Base-by-base conservation (phyloP, 2,113 vertebrate genomes). In the Corythornis vintsioides region DNA sequence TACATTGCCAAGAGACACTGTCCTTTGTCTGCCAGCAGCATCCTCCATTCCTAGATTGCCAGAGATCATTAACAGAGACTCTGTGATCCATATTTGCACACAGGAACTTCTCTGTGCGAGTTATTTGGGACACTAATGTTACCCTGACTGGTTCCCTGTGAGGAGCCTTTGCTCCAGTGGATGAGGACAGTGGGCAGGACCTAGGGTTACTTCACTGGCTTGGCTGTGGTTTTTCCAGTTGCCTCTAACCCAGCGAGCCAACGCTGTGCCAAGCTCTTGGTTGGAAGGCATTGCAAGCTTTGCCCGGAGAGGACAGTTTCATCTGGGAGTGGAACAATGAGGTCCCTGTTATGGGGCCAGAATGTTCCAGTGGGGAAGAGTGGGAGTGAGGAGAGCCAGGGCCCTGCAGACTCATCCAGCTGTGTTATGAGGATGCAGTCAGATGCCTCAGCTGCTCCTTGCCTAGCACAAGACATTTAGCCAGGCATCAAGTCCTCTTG, bases 401-500 rank as follows among this genome's bases (percentile, higher is more conserved):
- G 28, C 38, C 21, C 26, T 82, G 64, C 56, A 4, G 3, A 10
- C 45, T 89, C 67, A 55, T 79, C 55, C 63, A 67, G 38, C 45
- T 0, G 0, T 0, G 0, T 84, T 82, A 61, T 42, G 82, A 53
- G 79, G 42, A 70, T 75, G 78, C 74, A 75, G 29, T 55, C 0
- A 0, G 66, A 76, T 86, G 85, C 72, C 55, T 89, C 12, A 3
- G 29, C 56, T 59, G 26, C 75, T 73, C 66, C 76, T 91, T 87
- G 56, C 53, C 38, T 75, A 60, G 75, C 85, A 83, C 69, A 56
- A 60, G 79, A 64, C 1, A 0, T 60, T 95, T 72, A 94, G 71
- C 42, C 81, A 91, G 66, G 77, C 74, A 50, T 88, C 72, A 55
- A 70, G 66, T 90, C 48, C 60, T 90, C 72, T 43, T 66, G 63